Evolutionary conservation across 2,888 invertebrate genomes (phyloP).

Genomic region (Habroteleia sp.): DNA sequence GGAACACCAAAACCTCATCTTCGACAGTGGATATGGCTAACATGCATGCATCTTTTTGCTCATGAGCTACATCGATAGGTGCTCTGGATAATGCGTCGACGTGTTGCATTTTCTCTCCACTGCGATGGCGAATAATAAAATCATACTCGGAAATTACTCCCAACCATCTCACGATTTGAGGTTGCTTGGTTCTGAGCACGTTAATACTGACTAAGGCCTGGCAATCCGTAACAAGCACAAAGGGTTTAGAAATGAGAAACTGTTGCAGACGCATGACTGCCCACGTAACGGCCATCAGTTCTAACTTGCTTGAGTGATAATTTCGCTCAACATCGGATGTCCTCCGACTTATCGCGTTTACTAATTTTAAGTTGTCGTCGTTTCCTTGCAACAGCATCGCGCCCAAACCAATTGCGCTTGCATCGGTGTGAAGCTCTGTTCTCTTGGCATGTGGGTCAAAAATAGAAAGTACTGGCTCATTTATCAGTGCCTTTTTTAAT

Average conservation of each 20-base stretch:
- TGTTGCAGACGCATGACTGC: too few relatives aligned
- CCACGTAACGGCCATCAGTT: too few relatives aligned
- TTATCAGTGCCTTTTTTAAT: too few relatives aligned
- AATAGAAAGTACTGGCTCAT: too few relatives aligned
- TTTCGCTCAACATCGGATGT: too few relatives aligned
- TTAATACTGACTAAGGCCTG: neutral
- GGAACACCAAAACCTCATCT: neutral
- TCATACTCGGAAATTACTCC: neutral
- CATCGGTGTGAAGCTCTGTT: too few relatives aligned
- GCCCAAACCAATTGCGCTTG: too few relatives aligned
- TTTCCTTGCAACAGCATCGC: too few relatives aligned
- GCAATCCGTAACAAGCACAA: conserved; percentile 3
- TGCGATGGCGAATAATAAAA: neutral
- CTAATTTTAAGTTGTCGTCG: too few relatives aligned
- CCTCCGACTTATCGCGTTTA: too few relatives aligned
- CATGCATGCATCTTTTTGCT: neutral
- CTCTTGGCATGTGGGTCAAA: too few relatives aligned
- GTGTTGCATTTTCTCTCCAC: neutral
- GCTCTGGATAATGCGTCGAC: conserved; percentile 5
- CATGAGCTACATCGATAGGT: neutral
- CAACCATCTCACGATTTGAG: conserved; percentile 4
- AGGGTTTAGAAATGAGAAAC: neutral
- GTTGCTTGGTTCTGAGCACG: neutral
- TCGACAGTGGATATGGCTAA: neutral
- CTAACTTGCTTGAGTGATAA: too few relatives aligned